A percentile compares a stretch with the other conserved stretches of the same genome.
Conservation (phyloP, 2,113 vertebrate genomes). For the Sarotherodon lohbergeri region DNA sequence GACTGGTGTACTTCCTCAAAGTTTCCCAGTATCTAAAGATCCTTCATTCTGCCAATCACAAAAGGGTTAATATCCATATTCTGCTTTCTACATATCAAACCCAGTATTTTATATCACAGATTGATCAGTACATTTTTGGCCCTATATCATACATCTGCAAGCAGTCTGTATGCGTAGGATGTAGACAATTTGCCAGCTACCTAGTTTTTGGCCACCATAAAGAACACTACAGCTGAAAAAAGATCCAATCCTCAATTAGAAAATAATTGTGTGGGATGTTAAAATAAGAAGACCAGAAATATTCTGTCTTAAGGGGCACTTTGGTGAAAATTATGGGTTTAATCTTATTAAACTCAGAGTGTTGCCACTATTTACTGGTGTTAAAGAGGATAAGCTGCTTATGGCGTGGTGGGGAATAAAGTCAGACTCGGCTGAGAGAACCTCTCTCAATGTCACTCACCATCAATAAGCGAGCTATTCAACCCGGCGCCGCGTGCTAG, state of each 20-base stretch:
- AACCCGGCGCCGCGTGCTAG: background rate
- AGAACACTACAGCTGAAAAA: background rate
- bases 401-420: background rate
- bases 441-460: conserved; percentile 15
- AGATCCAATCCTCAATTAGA: background rate
- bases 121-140: background rate
- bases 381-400: conserved; percentile 47
- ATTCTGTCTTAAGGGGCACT: conserved; percentile 10
- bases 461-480: conserved; percentile 9
- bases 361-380: conserved; percentile 24
- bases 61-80: background rate
- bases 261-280: conserved; percentile 3
- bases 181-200: background rate
- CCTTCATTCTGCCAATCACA: background rate
- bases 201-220: background rate
- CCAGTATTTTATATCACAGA: background rate
- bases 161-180: background rate
- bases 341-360: conserved; percentile 38
- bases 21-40: background rate
- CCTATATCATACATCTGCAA: background rate
- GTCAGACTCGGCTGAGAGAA: background rate
- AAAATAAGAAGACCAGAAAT: background rate
- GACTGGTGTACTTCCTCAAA: background rate
- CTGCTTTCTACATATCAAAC: background rate
- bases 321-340: conserved; percentile 30